Evolutionary conservation across 2,888 invertebrate genomes (phyloP), one percentile per base, ranked within the genome.

Genomic region (Anthophora plumipes): DNA sequence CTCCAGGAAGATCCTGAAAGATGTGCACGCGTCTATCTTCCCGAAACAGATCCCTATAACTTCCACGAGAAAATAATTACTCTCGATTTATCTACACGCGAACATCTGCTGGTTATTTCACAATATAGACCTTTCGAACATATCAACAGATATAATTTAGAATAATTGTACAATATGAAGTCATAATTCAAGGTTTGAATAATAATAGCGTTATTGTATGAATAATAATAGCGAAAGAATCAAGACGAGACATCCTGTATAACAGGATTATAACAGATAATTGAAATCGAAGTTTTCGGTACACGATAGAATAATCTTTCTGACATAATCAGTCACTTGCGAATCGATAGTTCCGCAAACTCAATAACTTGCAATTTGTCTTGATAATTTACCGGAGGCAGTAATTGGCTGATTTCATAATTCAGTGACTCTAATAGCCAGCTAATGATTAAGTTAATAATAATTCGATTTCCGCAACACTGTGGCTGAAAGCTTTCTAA

Each of bases 1-100:
- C 57, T 41, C 31, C 46, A 55, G 50, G 57, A 54, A 46, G 64
- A 68, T 22, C 20, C 48, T n/a, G 60, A 39, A 71, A 37, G 31
- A 59, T 69, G 41, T n/a, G 61, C 14, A 57, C 17, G 25, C 48
- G n/a, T 39, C 9, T 25, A 41, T 8, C 48, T 14, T 55, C 14
- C 22, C 8, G 17, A 48, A 57, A 46, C 12, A 25, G 55, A 37
- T 39, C 7, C 39, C 37, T 31, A 31, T 31, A 31, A 17, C 20
- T 31, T 12, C 12, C 11, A 11, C 1, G 11, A 9, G 3, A 14
- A 39, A 59, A 20, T 59, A 39, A 39, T 39, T 59, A 7, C 37
- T 12, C 12, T 39, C 55, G 20, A 59, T 12, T 37, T 12, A 14
- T 31, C 4, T 31, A 31, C 4, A 31, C 31, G 31, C 31, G 4